Percentiles rank a stretch among this genome's conserved stretches.
These are phyloP conservation scores for Benitochromis conjunctus DNA, from an alignment of 2,113 vertebrate genomes.

Conservation along the genomic window DNA sequence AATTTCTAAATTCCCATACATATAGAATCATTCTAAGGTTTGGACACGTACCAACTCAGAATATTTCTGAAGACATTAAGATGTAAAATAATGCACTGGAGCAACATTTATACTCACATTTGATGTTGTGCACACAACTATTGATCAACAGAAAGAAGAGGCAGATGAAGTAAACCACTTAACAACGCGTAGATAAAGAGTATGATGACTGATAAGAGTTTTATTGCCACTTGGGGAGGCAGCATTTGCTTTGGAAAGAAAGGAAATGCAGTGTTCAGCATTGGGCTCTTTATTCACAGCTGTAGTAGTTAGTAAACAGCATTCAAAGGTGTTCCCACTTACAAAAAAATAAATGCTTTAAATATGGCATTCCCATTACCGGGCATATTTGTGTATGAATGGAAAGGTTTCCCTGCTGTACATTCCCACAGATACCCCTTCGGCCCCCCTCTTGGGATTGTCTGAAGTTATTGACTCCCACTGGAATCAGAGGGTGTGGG, in stretches of 20 bases:
- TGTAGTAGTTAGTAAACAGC: not conserved
- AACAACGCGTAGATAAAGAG: not conserved
- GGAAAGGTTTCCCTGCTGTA: slow-evolving; percentile 11
- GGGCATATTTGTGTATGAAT: slow-evolving; percentile 15
- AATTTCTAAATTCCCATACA: not conserved
- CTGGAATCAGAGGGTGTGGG: slow-evolving; percentile 51
- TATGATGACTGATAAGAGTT: not conserved
- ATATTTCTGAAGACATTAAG: not conserved
- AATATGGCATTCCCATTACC: not conserved
- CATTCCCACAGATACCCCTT: slow-evolving; percentile 34
- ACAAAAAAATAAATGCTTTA: not conserved
- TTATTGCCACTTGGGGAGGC: not conserved
- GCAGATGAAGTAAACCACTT: not conserved
- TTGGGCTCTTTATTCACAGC: not conserved
- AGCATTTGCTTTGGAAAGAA: not conserved
- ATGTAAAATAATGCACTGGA: accelerated
- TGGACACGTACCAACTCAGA: not conserved
- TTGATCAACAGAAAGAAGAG: not conserved
- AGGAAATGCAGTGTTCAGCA: not conserved
- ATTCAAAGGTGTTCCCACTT: not conserved
- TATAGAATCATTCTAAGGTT: not conserved
- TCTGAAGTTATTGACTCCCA: slow-evolving; percentile 37
- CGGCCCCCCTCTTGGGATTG: slow-evolving; percentile 32
- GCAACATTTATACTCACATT: not conserved
- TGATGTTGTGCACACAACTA: not conserved